Conservation (phyloP, 2,797 vertebrate genomes). For the Meda fulgida region DNA sequence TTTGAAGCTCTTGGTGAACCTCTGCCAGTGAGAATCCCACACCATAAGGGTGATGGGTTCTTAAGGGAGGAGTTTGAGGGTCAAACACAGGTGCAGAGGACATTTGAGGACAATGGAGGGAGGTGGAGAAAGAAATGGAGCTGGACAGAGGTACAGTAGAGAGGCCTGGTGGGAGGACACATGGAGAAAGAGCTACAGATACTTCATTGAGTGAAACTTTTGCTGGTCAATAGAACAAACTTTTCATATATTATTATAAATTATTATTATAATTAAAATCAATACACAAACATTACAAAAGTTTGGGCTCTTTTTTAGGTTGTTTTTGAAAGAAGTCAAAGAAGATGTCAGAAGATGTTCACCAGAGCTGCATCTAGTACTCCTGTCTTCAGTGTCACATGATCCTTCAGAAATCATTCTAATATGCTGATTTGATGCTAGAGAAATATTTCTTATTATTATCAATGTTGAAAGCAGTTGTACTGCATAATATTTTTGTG, state of each 20-base stretch:
- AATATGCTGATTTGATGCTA: background rate
- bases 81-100: conserved; percentile 66
- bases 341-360: no score
- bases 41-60: conserved; percentile 70
- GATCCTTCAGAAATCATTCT: background rate
- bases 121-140: conserved; percentile 64
- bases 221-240: background rate
- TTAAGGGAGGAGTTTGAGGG: conserved; percentile 54
- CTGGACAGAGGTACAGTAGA: conserved; percentile 70
- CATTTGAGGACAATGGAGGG: conserved; percentile 64
- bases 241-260: background rate
- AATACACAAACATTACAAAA: background rate
- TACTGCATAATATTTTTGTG: background rate
- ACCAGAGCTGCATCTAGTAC: background rate
- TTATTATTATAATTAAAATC: background rate
- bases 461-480: background rate
- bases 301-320: background rate
- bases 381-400: background rate
- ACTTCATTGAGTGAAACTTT: background rate
- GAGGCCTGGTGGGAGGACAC: conserved; percentile 72
- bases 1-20: conserved; percentile 91
- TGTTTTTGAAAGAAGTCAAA: background rate
- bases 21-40: conserved; percentile 84
- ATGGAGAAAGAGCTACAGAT: conserved; percentile 33
- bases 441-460: background rate